Percentiles rank a stretch among this genome's conserved stretches.
Evolutionary conservation across 2,888 invertebrate species (phyloP).

Genomic region (Boloria euphrosyne): DNA sequence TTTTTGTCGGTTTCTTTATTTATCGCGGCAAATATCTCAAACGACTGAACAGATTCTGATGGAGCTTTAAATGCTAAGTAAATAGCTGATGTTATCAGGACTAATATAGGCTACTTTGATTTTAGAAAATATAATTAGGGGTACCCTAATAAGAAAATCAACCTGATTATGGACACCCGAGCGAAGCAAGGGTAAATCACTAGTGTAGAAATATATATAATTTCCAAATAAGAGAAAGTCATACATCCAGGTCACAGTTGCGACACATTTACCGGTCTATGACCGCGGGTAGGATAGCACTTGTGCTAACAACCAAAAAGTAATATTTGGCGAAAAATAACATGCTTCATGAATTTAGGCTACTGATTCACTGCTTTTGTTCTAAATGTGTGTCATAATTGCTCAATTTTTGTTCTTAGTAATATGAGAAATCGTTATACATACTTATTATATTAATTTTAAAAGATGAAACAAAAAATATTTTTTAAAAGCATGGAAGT

Average conservation of each 20-base stretch:
- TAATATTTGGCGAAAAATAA: slow-evolving; percentile 50
- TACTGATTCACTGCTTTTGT: slow-evolving; percentile 37
- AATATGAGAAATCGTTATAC: slow-evolving; percentile 6
- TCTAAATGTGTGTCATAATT: slow-evolving; percentile 31
- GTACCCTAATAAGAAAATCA: too few species aligned
- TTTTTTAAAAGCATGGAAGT: too few species aligned
- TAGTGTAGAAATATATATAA: slow-evolving; percentile 7
- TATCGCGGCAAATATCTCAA: too few species aligned
- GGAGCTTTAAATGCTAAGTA: too few species aligned
- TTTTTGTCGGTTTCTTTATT: too few species aligned
- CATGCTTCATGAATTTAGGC: slow-evolving; percentile 42
- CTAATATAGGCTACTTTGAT: too few species aligned
- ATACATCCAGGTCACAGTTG: slow-evolving; percentile 45
- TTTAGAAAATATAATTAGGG: too few species aligned
- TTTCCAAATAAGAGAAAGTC: slow-evolving; percentile 45
- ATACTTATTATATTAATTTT: too few species aligned
- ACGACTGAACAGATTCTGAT: too few species aligned
- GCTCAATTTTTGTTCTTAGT: slow-evolving; percentile 15
- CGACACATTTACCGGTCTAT: slow-evolving; percentile 42
- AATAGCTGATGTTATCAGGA: too few species aligned
- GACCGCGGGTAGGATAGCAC: slow-evolving; percentile 39
- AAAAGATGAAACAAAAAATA: too few species aligned
- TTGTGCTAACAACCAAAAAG: slow-evolving; percentile 48
- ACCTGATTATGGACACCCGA: too few species aligned
- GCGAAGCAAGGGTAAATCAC: neutral